A percentile compares a stretch with the other conserved stretches of the same genome.
Evolutionary conservation across 2,797 vertebrate species (phyloP).

Genomic region (Argentina silus): DNA sequence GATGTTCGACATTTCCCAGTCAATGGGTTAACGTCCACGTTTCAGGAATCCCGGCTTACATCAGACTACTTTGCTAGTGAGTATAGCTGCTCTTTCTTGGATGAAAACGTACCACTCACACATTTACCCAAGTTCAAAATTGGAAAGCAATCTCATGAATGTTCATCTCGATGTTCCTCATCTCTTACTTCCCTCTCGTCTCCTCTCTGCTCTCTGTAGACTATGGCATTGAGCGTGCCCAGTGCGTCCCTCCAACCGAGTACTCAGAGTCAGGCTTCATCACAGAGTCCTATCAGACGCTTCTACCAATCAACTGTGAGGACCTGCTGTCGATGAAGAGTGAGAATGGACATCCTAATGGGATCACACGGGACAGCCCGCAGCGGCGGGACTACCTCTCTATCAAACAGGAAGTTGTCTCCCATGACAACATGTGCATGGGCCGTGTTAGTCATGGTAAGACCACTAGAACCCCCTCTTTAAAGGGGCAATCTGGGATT

Average conservation of each 20-base stretch:
- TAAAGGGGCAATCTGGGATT: too few species aligned
- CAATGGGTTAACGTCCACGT: slow-evolving; percentile 76
- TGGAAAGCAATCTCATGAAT: too few species aligned
- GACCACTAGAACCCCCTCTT: slow-evolving; percentile 15
- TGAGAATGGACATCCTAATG: slow-evolving; percentile 83
- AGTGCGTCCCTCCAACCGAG: slow-evolving; percentile 87
- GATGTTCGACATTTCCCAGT: slow-evolving; percentile 82
- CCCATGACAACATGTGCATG: slow-evolving; percentile 89
- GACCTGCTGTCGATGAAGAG: slow-evolving; percentile 90
- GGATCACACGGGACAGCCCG: slow-evolving; percentile 83
- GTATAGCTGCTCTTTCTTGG: slow-evolving; percentile 53
- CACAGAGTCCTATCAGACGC: slow-evolving; percentile 89
- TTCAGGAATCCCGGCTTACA: slow-evolving; percentile 85
- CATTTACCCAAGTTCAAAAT: too few species aligned
- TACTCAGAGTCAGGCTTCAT: slow-evolving; percentile 90
- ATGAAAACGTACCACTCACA: neutral
- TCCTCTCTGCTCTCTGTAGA: slow-evolving; percentile 61
- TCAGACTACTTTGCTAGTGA: slow-evolving; percentile 90
- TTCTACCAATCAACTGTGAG: slow-evolving; percentile 88
- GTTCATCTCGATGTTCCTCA: neutral
- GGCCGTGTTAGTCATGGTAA: slow-evolving; percentile 86
- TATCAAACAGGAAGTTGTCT: slow-evolving; percentile 89
- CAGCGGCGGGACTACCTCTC: slow-evolving; percentile 85
- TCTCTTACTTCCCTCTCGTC: neutral
- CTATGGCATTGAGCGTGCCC: slow-evolving; percentile 87